Evolutionary conservation across 2,113 vertebrate species (phyloP).

Genomic region (Menura novaehollandiae): DNA sequence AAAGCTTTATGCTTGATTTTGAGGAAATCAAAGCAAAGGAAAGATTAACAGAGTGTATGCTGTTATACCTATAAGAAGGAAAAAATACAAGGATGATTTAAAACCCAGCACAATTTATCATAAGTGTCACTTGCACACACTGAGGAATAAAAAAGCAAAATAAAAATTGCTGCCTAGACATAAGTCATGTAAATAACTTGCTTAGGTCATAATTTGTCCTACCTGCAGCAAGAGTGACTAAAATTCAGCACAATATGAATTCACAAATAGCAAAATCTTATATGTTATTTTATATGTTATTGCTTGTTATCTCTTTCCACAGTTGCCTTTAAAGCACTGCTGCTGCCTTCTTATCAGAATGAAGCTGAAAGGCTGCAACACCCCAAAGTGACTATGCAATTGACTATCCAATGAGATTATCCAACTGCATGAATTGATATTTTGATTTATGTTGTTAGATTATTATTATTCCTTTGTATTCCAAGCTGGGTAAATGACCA

Average conservation of each 20-base stretch:
- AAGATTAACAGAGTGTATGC: rapidly evolving
- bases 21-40: neutral
- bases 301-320: neutral
- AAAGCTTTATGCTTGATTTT: neutral
- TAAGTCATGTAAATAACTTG: neutral
- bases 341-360: neutral
- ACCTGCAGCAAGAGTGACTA: neutral
- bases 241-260: neutral
- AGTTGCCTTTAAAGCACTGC: neutral
- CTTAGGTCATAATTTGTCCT: neutral
- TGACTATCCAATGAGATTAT: neutral
- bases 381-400: neutral
- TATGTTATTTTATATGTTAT: neutral
- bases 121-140: rapidly evolving
- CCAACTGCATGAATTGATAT: neutral
- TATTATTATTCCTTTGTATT: neutral
- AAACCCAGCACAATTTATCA: neutral
- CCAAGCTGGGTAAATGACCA: neutral
- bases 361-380: neutral
- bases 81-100: neutral
- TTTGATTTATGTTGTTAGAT: neutral
- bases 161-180: neutral
- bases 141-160: neutral
- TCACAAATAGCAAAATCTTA: neutral
- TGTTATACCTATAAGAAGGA: neutral